Percentiles rank a stretch among this genome's conserved stretches.
phyloP scores from a whole-genome alignment of 2,113 vertebrate species.

The Cebus imitator region DNA sequence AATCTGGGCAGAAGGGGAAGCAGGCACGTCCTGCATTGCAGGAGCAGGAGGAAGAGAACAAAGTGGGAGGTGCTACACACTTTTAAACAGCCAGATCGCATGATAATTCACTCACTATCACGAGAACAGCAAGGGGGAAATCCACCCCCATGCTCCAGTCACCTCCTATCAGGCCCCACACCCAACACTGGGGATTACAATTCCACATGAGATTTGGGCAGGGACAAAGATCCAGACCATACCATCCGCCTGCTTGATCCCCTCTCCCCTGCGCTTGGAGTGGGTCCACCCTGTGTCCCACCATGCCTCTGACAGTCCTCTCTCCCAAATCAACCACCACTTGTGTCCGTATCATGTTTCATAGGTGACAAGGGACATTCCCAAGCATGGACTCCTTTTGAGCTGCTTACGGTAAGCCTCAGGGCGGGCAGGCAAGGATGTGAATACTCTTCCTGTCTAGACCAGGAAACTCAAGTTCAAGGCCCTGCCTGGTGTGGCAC shows the following conservation, averaged over 20 bases:
- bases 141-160: no score
- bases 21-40: no score
- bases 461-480: neutral
- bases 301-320: neutral
- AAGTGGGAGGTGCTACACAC: no score
- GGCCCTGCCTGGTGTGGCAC: fast-evolving
- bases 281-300: neutral
- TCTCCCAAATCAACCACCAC: neutral
- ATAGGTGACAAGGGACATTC: neutral
- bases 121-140: no score
- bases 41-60: no score
- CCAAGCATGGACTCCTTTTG: neutral
- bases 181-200: no score
- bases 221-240: no score
- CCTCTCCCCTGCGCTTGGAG: neutral
- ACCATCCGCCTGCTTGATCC: fast-evolving
- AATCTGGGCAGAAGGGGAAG: no score
- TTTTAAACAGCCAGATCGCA: no score
- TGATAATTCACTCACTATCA: no score
- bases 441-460: neutral
- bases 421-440: neutral
- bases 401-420: neutral
- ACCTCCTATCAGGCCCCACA: no score
- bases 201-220: no score
- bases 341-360: neutral